A percentile compares a stretch with the other conserved stretches of the same genome.
Conservation (phyloP, 1,140 invertebrate species). For the Trichomalopsis sarcophagae region DNA sequence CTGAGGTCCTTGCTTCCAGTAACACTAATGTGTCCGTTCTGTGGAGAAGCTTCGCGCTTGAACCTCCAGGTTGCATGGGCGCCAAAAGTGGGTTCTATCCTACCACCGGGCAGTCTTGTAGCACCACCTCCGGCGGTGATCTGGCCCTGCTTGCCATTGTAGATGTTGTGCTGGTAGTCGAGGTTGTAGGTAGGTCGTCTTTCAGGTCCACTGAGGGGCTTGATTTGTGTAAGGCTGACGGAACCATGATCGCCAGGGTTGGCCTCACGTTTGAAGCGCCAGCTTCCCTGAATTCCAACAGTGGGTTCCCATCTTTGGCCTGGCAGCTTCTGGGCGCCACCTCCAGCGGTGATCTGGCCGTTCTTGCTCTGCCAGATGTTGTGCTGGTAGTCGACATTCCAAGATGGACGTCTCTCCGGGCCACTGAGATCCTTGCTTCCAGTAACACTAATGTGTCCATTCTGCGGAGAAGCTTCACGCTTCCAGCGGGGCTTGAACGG, state of each 20-base stretch:
- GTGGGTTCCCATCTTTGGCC: constrained; percentile 58
- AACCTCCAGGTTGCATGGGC: constrained; percentile 58
- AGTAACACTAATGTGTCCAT: background rate
- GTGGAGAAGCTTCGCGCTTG: constrained; percentile 21
- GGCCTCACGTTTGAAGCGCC: constrained; percentile 56
- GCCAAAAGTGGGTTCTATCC: constrained; percentile 57
- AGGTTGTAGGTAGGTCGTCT: background rate
- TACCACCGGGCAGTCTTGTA: constrained; percentile 55
- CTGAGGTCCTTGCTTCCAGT: background rate
- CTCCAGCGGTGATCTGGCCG: constrained; percentile 57
- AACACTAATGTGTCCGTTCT: background rate
- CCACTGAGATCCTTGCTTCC: constrained; percentile 3
- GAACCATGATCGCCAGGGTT: background rate
- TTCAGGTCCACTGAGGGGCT: constrained; percentile 6
- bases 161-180: constrained; percentile 7
- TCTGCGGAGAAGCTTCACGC: background rate
- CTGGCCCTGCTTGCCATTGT: constrained; percentile 56
- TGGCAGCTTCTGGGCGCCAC: constrained; percentile 56
- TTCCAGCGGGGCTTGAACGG: background rate
- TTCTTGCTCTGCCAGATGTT: constrained; percentile 58
- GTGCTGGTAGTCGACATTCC: constrained; percentile 60
- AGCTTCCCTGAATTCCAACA: constrained; percentile 57
- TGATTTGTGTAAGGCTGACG: background rate
- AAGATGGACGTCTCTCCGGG: constrained; percentile 51
- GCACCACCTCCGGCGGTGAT: constrained; percentile 58